Conservation (phyloP, 2,888 invertebrate species). For the Silvanus unidentatus region DNA sequence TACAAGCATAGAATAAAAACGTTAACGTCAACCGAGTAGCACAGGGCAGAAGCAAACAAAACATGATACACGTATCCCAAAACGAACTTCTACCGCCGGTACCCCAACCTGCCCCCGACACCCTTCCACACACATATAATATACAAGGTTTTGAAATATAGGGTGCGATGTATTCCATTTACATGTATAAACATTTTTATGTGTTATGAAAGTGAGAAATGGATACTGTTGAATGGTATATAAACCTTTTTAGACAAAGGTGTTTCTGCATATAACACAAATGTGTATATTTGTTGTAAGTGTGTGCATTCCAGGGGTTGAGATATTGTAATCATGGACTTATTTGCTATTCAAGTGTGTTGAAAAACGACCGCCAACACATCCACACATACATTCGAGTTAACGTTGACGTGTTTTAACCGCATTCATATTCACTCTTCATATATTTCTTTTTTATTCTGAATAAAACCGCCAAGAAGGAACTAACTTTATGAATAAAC, state of each 20-base stretch:
- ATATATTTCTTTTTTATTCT: no score
- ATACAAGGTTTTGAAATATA: conserved; percentile 3
- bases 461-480: no score
- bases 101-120: no score
- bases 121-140: no score
- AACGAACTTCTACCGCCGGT: no score
- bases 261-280: not conserved
- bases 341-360: conserved; percentile 7
- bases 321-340: conserved; percentile 6
- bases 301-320: not conserved
- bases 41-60: no score
- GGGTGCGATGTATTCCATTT: conserved; percentile 5
- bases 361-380: conserved; percentile 3
- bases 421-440: no score
- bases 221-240: not conserved
- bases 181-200: conserved; percentile 6
- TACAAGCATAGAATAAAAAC: no score
- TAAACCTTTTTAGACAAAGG: conserved; percentile 4
- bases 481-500: no score
- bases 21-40: no score
- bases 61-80: no score
- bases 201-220: conserved; percentile 6
- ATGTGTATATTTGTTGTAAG: no score
- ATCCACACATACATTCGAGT: conserved; percentile 2
- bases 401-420: not conserved